Evolutionary conservation across 2,888 invertebrate species (phyloP).

Genomic region (Ligdia adustata): DNA sequence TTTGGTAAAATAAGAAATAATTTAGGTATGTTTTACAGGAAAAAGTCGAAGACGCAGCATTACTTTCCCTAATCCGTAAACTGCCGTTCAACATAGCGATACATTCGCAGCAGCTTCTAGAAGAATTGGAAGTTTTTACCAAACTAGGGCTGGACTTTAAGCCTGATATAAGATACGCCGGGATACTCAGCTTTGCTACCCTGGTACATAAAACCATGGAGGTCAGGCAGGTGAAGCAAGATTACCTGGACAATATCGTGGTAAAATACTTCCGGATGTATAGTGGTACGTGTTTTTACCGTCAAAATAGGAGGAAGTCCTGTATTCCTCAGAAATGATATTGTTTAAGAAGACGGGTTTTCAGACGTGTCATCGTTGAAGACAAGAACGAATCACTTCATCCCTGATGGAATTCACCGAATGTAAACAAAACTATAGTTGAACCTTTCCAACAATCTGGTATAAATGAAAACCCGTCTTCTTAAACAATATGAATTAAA

Average conservation of each 20-base stretch:
- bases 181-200: slow-evolving; percentile 88
- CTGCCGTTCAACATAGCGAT: slow-evolving; percentile 89
- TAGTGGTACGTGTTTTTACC: slow-evolving; percentile 83
- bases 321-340: no score
- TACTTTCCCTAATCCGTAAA: slow-evolving; percentile 86
- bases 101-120: slow-evolving; percentile 73
- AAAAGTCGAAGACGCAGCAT: slow-evolving; percentile 85
- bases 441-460: no score
- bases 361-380: no score
- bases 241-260: slow-evolving; percentile 88
- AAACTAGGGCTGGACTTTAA: slow-evolving; percentile 68
- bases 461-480: no score
- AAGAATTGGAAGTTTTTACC: slow-evolving; percentile 81
- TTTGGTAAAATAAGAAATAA: no score
- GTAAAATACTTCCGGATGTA: slow-evolving; percentile 89
- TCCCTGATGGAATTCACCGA: no score
- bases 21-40: slow-evolving; percentile 60
- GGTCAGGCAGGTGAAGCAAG: slow-evolving; percentile 77
- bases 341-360: no score
- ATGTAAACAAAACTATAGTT: no score
- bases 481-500: no score
- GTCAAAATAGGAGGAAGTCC: no score
- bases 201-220: slow-evolving; percentile 87
- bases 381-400: no score
- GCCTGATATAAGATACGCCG: slow-evolving; percentile 85